Evolutionary conservation across 2,113 vertebrate species (phyloP).

Genomic region (Siniperca chuatsi): DNA sequence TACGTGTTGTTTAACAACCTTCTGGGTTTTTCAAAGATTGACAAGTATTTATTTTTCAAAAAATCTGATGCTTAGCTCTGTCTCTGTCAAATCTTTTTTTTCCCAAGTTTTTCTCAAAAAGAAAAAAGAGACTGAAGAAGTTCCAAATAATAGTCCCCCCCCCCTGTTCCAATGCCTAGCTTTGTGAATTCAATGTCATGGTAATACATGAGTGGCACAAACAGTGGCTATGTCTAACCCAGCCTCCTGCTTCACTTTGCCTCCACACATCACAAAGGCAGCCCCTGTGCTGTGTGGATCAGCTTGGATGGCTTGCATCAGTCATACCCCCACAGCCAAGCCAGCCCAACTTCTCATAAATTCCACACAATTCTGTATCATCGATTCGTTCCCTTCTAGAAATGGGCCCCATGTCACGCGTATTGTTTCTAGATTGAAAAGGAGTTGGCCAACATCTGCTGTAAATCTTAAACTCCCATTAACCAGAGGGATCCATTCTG

Average conservation of each 20-base stretch:
- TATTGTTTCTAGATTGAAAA: slow-evolving; percentile 78
- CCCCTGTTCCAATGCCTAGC: background rate
- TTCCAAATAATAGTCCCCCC: background rate
- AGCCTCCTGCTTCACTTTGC: slow-evolving; percentile 35
- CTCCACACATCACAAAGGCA: slow-evolving; percentile 46
- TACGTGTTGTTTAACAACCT: background rate
- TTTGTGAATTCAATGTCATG: slow-evolving; percentile 9
- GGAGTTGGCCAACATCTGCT: slow-evolving; percentile 63
- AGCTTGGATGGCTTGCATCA: slow-evolving; percentile 65
- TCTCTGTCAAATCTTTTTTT: background rate
- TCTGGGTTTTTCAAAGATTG: background rate
- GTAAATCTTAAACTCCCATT: slow-evolving; percentile 75
- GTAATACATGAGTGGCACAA: slow-evolving; percentile 19
- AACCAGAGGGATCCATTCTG: slow-evolving; percentile 58
- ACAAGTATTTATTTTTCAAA: background rate
- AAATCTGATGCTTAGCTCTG: background rate
- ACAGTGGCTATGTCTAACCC: slow-evolving; percentile 19
- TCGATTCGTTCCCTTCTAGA: slow-evolving; percentile 69
- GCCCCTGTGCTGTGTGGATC: slow-evolving; percentile 32
- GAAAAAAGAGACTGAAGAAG: background rate
- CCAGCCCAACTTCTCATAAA: slow-evolving; percentile 66
- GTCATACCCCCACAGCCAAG: slow-evolving; percentile 59
- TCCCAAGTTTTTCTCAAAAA: background rate
- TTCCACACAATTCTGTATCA: slow-evolving; percentile 57
- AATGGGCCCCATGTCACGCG: slow-evolving; percentile 66